Conservation (phyloP, 30 jellyfish, hydroid and myxozoan species). For the Haliclystus octoradiatus region DNA sequence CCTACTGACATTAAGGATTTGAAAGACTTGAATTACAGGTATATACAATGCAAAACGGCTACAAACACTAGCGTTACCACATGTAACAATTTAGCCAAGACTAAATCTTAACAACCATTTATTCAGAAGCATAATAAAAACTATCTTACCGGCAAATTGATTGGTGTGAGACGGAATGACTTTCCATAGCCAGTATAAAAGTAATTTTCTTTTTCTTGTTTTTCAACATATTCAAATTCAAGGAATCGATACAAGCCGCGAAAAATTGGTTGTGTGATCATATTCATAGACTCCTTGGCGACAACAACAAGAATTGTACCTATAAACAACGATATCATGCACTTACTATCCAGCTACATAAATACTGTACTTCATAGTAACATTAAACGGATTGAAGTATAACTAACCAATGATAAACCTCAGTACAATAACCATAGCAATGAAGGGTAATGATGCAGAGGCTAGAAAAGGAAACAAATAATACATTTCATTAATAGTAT, state of each 20-base stretch:
- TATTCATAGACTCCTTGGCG: constrained; percentile 33
- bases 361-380: background rate
- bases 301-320: constrained; percentile 61
- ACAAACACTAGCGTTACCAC: background rate
- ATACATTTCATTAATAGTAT: too few species aligned
- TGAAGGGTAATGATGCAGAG: too few species aligned
- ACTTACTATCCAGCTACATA: background rate
- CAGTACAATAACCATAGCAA: background rate
- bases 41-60: constrained; percentile 4
- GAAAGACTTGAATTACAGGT: background rate
- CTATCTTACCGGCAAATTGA: background rate
- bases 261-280: constrained; percentile 16
- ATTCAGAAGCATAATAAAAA: too few species aligned
- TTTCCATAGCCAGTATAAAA: constrained; percentile 72
- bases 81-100: too few species aligned
- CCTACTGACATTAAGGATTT: background rate
- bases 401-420: background rate
- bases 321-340: constrained; percentile 1
- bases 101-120: too few species aligned
- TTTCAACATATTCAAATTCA: constrained; percentile 42
- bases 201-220: constrained; percentile 14
- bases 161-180: constrained; percentile 59
- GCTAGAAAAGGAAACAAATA: too few species aligned
- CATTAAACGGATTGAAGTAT: background rate
- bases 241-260: constrained; percentile 31